phyloP scores from a whole-genome alignment of 2,113 vertebrate species.

The Columba livia region DNA sequence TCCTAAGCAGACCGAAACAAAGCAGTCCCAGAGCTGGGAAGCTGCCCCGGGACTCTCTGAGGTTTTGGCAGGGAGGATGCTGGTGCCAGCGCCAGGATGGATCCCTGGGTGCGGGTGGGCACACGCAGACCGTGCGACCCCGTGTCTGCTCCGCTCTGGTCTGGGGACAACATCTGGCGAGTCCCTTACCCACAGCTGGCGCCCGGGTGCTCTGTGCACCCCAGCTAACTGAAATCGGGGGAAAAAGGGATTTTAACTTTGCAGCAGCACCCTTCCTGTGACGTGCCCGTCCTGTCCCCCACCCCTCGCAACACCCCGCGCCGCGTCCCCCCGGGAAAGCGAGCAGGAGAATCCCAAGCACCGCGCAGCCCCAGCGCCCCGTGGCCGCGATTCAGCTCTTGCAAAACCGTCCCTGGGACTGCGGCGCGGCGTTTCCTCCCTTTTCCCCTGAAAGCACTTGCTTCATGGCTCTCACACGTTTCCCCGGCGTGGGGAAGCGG shows the following conservation, averaged over 20 bases:
- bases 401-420: not conserved
- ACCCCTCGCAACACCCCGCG: no score
- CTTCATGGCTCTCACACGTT: not conserved
- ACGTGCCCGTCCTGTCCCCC: not conserved
- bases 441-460: not conserved
- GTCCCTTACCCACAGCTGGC: no score
- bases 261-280: fast-evolving
- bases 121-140: not conserved
- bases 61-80: not conserved
- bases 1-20: not conserved
- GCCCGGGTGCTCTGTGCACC: no score
- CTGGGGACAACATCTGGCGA: fast-evolving
- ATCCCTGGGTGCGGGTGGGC: not conserved
- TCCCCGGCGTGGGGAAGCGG: not conserved
- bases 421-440: not conserved
- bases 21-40: not conserved
- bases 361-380: not conserved
- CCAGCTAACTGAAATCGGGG: fast-evolving
- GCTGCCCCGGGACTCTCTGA: not conserved
- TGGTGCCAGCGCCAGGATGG: not conserved
- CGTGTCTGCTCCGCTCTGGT: fast-evolving
- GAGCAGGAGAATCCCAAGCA: not conserved
- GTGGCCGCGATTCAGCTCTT: not conserved
- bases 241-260: fast-evolving
- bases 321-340: no score